Percentiles rank a stretch among this genome's conserved stretches.
phyloP scores from a whole-genome alignment of 2,888 invertebrate species.

The Nemoura dubitans region DNA sequence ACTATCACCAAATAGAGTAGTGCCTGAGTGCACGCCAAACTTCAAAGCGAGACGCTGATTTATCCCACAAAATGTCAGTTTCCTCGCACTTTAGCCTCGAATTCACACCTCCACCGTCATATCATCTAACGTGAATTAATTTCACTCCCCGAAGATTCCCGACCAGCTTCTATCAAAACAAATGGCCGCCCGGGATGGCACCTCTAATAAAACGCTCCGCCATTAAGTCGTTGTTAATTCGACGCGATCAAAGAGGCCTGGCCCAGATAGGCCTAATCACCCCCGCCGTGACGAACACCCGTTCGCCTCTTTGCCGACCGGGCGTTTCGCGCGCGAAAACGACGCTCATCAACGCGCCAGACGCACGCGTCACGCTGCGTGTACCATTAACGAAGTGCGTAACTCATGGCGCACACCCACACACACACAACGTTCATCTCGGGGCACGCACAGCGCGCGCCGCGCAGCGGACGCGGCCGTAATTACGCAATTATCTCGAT shows the following conservation, averaged over 20 bases:
- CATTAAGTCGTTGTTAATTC: background rate
- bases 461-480: background rate
- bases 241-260: background rate
- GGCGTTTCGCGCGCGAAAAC: background rate
- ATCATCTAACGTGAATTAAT: background rate
- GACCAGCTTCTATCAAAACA: background rate
- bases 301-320: background rate
- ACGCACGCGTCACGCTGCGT: background rate
- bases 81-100: too few species aligned
- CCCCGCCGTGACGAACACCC: background rate
- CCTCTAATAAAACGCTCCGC: background rate
- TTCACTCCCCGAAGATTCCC: background rate
- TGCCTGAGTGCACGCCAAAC: too few species aligned
- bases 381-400: slow-evolving; percentile 8
- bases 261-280: background rate
- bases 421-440: too few species aligned
- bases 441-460: slow-evolving; percentile 18
- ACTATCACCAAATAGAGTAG: too few species aligned
- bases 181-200: background rate
- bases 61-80: too few species aligned
- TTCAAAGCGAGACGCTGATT: too few species aligned
- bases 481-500: slow-evolving; percentile 29
- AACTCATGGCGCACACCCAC: background rate
- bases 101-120: too few species aligned
- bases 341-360: background rate